Evolutionary conservation across 35 echinoderm and acorn worm genomes (phyloP), one percentile per base, ranked within the genome.

Genomic region (Apostichopus californicus): DNA sequence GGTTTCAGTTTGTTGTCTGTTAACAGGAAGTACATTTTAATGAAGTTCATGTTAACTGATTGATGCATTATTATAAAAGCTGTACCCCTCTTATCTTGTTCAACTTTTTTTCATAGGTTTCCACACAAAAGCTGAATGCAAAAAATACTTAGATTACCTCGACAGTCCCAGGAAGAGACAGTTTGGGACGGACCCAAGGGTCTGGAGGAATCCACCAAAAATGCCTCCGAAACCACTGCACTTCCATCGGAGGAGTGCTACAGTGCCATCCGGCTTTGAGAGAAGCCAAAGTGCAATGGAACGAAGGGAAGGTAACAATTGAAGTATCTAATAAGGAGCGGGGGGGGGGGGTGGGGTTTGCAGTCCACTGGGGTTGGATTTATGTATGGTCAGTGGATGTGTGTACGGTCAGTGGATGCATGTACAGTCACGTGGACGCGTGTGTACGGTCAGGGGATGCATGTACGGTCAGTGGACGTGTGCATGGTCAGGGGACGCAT

Each of bases 151-250:
- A 5, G 92, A 95, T 24, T 99, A 99, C 68, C 64, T 96, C 2
- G 72, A 83, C 60, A 84, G 88, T 6, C 17, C 95, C 6, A 64
- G 97, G 18, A 96, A 96, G 63, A 79, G 56, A 17, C 95, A 96
- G 78, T 99, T 93, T 89, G 91, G 92, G 21, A 77, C 93, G 18
- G 97, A 99, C 59, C 95, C 97, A 77, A 96, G 78, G 65, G 92
- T 99, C 9, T 99, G 97, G 95, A 71, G 93, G 72, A 80, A 94
- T 11, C 97, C 97, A 58, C 97, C 97, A n/a, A 96, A 94, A 81
- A 93, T 96, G 53, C 88, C 91, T 5, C 90, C 92, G 8, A 90
- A 83, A 91, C 93, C 80, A 7, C 88, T 90, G 65, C 73, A 88
- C n/a, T 98, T 94, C 66, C 92, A 87, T 64, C 22, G 61, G 52